Base-by-base conservation (phyloP, 2,888 invertebrate species). In the Rhingia rostrata region DNA sequence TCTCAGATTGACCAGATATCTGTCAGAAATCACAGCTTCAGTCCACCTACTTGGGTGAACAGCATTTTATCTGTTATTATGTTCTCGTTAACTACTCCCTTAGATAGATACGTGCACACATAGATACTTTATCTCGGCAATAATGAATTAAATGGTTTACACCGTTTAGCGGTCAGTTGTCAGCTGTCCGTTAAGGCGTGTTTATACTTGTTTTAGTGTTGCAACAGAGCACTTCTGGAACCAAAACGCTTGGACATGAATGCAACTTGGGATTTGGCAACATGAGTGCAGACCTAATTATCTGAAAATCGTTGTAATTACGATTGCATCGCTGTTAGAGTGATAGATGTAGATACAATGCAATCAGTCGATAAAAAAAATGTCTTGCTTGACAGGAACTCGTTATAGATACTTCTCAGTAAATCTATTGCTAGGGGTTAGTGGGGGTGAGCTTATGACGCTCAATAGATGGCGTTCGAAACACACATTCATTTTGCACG, bases 261-360 rank as follows among this genome's bases (percentile, higher is more conserved):
- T 33, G 39, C 56, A 39, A 58, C 22, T 10, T 47, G 72, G 37
- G 32, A 58, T 43, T 64, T 39, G 39, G 32, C 69, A 58, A 60
- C 43, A 35, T 58, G 39, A 70, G 22, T 22, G 39, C 58, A 41
- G 72, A 79, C 41, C 56, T 58, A 56, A 73, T 79, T 72, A 67
- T 75, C 58, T 56, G 6, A 30, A 63, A 72, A 72, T 63, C 56
- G 54, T 32, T 47, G 61, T 78, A 72, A 72, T 72, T 78, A 72
- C 72, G 49, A 47, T 66, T 75, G 54, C 54, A 41, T 56, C 47
- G 41, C 12, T 22, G 14, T 14, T 47, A 74, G 56, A 47, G 22
- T 33, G 37, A 33, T 33, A 74, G 47, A 14, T 54, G 63, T 6
- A 32, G 41, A 47, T 43, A 56, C 54, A 73, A 30, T 39, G 54